phyloP scores from a whole-genome alignment of 2,888 invertebrate genomes.

The Drosophila acutilabella region DNA sequence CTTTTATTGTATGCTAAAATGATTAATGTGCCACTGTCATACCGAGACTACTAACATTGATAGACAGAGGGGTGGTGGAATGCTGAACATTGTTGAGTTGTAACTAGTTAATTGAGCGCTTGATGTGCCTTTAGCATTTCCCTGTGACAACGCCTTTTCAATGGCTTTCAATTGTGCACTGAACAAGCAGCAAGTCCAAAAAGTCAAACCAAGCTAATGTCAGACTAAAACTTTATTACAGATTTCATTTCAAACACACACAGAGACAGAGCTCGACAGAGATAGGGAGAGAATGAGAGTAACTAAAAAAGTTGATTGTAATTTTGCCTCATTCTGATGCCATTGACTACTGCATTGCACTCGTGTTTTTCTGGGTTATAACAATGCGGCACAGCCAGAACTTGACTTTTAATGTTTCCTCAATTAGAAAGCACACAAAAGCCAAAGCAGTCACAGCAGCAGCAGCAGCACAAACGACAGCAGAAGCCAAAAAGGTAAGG shows the following conservation, averaged over 20 bases:
- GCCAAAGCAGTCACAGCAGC: conserved; percentile 21
- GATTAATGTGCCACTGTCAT: conserved; percentile 63
- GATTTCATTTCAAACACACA: conserved; percentile 4
- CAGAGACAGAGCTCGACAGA: not conserved
- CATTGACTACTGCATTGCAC: conserved; percentile 70
- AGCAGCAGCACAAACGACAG: conserved; percentile 12
- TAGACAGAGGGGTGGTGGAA: conserved; percentile 1
- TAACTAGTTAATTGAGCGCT: conserved; percentile 71
- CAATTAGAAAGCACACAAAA: conserved; percentile 76
- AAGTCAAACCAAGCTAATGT: conserved; percentile 28
- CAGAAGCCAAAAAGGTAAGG: conserved; percentile 72
- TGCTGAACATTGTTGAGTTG: conserved; percentile 40
- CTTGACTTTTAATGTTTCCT: conserved; percentile 81
- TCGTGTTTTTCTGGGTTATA: conserved; percentile 78
- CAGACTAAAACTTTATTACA: conserved; percentile 28
- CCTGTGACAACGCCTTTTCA: conserved; percentile 55
- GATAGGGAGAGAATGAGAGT: too few relatives aligned
- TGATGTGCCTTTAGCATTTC: conserved; percentile 39
- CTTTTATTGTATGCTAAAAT: conserved; percentile 72
- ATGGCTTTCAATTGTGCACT: conserved; percentile 54
- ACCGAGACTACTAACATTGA: not conserved
- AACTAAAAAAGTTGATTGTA: not conserved
- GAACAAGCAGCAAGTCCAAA: conserved; percentile 43
- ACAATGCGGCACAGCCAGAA: conserved; percentile 77
- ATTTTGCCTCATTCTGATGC: conserved; percentile 16